These are phyloP conservation scores for Antheraea yamamai DNA, from an alignment of 2,888 invertebrate species.

Conservation along the genomic window DNA sequence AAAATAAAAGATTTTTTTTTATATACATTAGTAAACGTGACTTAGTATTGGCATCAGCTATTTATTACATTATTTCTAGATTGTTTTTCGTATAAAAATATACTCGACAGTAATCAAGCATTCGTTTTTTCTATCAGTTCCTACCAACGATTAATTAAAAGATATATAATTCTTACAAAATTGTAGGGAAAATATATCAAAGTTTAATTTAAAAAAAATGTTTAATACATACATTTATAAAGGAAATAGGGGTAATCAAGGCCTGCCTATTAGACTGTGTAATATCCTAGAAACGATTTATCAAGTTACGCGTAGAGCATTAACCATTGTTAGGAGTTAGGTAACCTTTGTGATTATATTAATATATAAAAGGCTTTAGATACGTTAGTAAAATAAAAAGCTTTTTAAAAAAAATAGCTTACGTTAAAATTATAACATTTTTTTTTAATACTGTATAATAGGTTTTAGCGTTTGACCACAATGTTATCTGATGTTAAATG, in stretches of 20 bases:
- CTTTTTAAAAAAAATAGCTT: neutral
- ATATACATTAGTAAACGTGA: too few relatives aligned
- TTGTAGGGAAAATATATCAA: neutral
- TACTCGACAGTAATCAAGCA: too few relatives aligned
- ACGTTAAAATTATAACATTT: neutral
- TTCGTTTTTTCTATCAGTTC: neutral
- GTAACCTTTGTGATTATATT: neutral
- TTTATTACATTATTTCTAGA: too few relatives aligned
- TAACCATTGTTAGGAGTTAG: neutral
- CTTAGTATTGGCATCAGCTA: too few relatives aligned
- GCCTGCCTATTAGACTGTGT: neutral
- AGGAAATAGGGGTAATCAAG: conserved; percentile 5
- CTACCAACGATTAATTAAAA: neutral
- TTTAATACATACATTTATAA: neutral
- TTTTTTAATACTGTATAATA: too few relatives aligned
- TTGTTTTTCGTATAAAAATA: too few relatives aligned
- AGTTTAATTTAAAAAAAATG: neutral
- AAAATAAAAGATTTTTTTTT: too few relatives aligned
- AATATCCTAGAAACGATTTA: conserved; percentile 10
- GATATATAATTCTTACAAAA: neutral
- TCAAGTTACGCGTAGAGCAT: conserved; percentile 3
- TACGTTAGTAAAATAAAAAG: neutral
- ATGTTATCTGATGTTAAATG: neutral
- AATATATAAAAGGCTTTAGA: neutral
- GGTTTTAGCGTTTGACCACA: neutral